Conservation (phyloP, 2,888 invertebrate species). For the Erebia aethiops region DNA sequence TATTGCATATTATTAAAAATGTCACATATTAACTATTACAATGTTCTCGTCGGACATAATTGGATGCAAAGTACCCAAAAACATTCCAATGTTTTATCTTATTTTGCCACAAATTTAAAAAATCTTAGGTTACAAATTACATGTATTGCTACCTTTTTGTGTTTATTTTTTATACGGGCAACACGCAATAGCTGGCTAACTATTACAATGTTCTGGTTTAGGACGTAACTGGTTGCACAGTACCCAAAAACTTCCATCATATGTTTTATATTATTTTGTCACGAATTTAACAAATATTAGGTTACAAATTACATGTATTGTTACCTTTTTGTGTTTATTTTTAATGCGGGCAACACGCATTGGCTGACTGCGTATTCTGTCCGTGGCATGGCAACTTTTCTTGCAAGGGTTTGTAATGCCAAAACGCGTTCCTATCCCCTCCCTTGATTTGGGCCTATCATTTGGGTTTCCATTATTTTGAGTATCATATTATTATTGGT, state of each 20-base stretch:
- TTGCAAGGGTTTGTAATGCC: slow-evolving; percentile 41
- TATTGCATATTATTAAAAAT: too few relatives aligned
- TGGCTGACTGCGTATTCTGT: slow-evolving; percentile 42
- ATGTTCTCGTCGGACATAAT: too few relatives aligned
- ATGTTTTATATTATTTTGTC: too few relatives aligned
- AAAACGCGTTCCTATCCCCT: slow-evolving; percentile 34
- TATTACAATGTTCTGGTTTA: too few relatives aligned
- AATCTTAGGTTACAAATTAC: not conserved
- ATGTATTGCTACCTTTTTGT: not conserved
- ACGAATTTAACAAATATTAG: too few relatives aligned
- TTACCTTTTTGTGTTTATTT: slow-evolving; percentile 12
- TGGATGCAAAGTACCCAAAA: too few relatives aligned
- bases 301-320: not conserved
- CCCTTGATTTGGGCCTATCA: slow-evolving; percentile 21
- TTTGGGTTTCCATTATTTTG: slow-evolving; percentile 26
- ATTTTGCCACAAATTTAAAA: too few relatives aligned
- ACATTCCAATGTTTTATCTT: too few relatives aligned
- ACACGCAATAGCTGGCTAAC: slow-evolving; percentile 41
- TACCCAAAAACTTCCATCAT: too few relatives aligned
- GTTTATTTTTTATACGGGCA: slow-evolving; percentile 35
- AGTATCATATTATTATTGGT: slow-evolving; percentile 1
- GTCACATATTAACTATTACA: not conserved
- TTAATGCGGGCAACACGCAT: slow-evolving; percentile 39
- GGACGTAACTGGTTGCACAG: too few relatives aligned
- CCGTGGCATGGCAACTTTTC: slow-evolving; percentile 48